Evolutionary conservation across 2,888 invertebrate genomes (phyloP), one percentile per base, ranked within the genome.

Genomic region (Phaedon cochleariae): DNA sequence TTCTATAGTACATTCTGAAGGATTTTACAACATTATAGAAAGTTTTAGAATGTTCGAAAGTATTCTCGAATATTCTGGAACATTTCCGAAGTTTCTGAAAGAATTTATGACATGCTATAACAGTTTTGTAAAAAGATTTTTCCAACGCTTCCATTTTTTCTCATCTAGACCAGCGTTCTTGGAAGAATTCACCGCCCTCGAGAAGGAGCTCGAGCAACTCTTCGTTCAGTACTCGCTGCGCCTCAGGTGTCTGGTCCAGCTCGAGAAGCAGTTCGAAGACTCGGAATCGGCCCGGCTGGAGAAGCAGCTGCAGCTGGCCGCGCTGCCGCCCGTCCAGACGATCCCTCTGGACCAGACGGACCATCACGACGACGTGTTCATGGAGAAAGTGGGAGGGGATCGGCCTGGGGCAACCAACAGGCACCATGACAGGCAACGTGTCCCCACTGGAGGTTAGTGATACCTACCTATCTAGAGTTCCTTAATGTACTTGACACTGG

Each of bases 131-230:
- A n/a, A n/a, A n/a, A n/a, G n/a, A n/a, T n/a, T n/a, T n/a, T n/a
- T n/a, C n/a, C n/a, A n/a, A n/a, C n/a, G n/a, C n/a, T n/a, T n/a
- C 20, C 15, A 1, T 29, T 52, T 18, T 45, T 17, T n/a, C 17
- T 46, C 18, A 64, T 74, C 60, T 76, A 92, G 94, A 57, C 98
- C 98, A 0, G 97, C 97, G 0, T 98, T 97, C 82, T 92, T 98
- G 87, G 96, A 97, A 76, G 98, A 99, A 83, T 94, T 96, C 82
- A 95, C 95, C 65, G 90, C 91, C 53, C 86, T 96, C 59, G 98
- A 99, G 83, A 85, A 86, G 46, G 96, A 97, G 79, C 83, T 98
- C 17, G 92, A 93, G 76, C 86, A 88, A 69, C 85, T 97, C 18
- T 97, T 97, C 84, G 90, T 92, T 41, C 90, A 92, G 76, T 99